phyloP scores from a whole-genome alignment of 2,113 vertebrate species.

The Herpetotheres cachinnans region DNA sequence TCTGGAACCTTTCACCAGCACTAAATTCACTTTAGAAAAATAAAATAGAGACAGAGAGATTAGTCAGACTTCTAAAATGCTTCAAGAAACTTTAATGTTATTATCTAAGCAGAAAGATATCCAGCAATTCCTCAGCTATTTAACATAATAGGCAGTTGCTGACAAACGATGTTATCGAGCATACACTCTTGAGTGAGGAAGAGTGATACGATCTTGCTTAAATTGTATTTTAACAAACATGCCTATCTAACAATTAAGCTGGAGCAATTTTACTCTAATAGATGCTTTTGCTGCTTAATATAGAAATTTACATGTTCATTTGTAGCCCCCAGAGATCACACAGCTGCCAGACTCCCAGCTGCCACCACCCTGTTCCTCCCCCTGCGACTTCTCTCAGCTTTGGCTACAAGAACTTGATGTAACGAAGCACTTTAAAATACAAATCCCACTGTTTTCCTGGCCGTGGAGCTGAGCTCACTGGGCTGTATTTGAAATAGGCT shows the following conservation, averaged over 20 bases:
- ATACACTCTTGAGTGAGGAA: conserved; percentile 47
- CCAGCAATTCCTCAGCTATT: conserved; percentile 55
- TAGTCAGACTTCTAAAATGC: conserved; percentile 69
- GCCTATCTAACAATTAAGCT: conserved; percentile 66
- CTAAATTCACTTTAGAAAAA: conserved; percentile 64
- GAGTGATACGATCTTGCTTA: conserved; percentile 33
- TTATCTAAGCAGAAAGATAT: conserved; percentile 72
- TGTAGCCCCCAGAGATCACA: conserved; percentile 62
- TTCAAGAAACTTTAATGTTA: conserved; percentile 57
- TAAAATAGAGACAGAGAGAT: conserved; percentile 58
- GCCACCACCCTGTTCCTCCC: conserved; percentile 28
- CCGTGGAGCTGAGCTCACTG: neutral
- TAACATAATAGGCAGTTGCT: conserved; percentile 69
- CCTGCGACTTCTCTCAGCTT: neutral
- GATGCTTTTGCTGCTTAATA: conserved; percentile 63
- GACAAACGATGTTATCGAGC: conserved; percentile 53
- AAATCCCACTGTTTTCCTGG: conserved; percentile 54
- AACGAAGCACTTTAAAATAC: conserved; percentile 39
- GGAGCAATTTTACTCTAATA: conserved; percentile 64
- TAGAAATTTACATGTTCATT: conserved; percentile 68
- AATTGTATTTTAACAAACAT: conserved; percentile 70
- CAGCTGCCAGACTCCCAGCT: conserved; percentile 51
- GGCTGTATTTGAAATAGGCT: conserved; percentile 1
- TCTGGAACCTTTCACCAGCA: conserved; percentile 62
- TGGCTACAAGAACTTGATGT: conserved; percentile 19